A percentile compares a stretch with the other conserved stretches of the same genome.
These are phyloP conservation scores for Oscheius sp. DNA, from an alignment of 2,888 invertebrate genomes.

Conservation along the genomic window DNA sequence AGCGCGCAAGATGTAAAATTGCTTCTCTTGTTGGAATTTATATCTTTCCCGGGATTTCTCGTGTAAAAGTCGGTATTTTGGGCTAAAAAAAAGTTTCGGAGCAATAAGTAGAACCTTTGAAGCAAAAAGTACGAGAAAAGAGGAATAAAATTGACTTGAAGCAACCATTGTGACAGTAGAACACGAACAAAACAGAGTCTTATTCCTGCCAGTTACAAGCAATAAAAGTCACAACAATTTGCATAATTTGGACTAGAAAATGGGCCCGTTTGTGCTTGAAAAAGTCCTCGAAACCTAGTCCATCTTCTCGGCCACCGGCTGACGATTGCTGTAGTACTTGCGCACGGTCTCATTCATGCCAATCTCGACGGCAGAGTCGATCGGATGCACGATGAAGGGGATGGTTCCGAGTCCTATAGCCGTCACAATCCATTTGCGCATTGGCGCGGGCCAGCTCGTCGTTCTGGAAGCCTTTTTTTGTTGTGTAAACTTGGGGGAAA, in stretches of 20 bases:
- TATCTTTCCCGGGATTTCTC: no score
- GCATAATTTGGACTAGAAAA: background rate
- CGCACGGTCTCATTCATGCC: constrained; percentile 68
- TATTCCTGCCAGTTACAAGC: no score
- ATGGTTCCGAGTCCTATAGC: constrained; percentile 85
- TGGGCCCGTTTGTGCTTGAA: background rate
- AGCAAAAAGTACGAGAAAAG: background rate
- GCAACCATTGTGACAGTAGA: no score
- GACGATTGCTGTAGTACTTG: constrained; percentile 44
- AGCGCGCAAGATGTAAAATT: no score
- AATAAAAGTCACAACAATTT: background rate
- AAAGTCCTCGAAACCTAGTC: background rate
- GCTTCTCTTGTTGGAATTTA: no score
- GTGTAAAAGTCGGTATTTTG: no score
- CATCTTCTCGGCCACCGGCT: background rate
- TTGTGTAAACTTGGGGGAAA: background rate
- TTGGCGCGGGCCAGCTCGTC: constrained; percentile 75
- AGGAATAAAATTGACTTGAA: background rate
- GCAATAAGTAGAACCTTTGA: background rate
- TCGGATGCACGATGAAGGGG: constrained; percentile 91
- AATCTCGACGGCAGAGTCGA: constrained; percentile 82
- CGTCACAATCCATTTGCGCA: constrained; percentile 78
- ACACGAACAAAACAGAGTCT: no score
- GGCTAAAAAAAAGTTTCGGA: no score
- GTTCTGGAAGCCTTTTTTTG: constrained; percentile 42